These are phyloP conservation scores for Microcebus jonahi DNA, from an alignment of 2,113 vertebrate species.

Conservation along the genomic window DNA sequence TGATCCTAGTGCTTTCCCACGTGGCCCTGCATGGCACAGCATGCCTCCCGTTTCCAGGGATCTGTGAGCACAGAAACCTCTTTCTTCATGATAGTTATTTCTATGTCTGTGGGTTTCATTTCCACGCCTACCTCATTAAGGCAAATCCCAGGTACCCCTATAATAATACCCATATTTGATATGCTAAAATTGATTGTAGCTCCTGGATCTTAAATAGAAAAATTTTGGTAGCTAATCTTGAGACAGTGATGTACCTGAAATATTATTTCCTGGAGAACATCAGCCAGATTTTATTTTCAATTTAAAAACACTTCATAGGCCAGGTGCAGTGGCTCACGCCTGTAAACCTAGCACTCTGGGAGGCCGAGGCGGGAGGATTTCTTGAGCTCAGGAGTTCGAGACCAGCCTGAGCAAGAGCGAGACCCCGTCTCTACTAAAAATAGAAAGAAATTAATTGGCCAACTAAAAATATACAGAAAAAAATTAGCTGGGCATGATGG, in stretches of 20 bases:
- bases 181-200: background rate
- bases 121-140: background rate
- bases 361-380: too few species aligned
- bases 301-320: background rate
- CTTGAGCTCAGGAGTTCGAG: too few species aligned
- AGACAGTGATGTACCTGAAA: background rate
- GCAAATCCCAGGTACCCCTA: background rate
- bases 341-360: too few species aligned
- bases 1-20: rapidly evolving
- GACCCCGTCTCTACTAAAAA: too few species aligned
- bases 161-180: background rate
- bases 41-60: background rate
- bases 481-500: too few species aligned
- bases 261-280: background rate
- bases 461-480: too few species aligned
- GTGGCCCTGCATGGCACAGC: background rate
- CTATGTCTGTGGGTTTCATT: background rate
- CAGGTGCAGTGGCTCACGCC: too few species aligned
- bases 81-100: background rate
- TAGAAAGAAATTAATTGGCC: too few species aligned
- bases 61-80: background rate
- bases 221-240: background rate
- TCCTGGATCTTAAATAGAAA: background rate
- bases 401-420: too few species aligned
- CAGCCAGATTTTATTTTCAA: background rate